Conservation (phyloP, 2,888 invertebrate species). For the Pandemis heparana region DNA sequence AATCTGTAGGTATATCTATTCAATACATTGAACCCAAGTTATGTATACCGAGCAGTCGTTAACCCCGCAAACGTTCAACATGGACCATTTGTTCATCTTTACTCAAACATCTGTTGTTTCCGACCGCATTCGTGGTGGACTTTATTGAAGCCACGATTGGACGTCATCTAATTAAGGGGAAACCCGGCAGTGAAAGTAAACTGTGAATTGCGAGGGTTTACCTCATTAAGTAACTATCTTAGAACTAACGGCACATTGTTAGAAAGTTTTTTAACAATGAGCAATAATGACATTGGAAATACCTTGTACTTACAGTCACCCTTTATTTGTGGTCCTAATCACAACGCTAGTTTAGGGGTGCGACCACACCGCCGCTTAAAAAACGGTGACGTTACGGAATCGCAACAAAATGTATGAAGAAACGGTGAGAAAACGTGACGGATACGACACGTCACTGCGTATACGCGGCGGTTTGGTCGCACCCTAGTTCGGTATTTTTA, state of each 20-base stretch:
- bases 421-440: no score
- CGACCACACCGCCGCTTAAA: no score
- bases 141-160: not conserved
- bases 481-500: no score
- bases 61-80: not conserved
- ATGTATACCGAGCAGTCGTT: not conserved
- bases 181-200: not conserved
- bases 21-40: no score
- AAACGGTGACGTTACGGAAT: no score
- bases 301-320: not conserved
- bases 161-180: not conserved
- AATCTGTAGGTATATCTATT: no score
- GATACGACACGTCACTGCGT: no score
- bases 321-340: no score
- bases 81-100: not conserved
- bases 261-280: conserved; percentile 1
- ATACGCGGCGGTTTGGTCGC: no score
- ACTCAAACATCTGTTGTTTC: not conserved
- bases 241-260: not conserved
- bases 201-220: not conserved
- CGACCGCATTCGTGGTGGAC: not conserved
- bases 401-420: no score
- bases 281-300: not conserved
- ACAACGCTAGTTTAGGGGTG: no score
- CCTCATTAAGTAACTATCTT: not conserved